Percentiles rank a stretch among this genome's conserved stretches.
phyloP scores from a whole-genome alignment of 2,888 invertebrate species.

The Ecdyonurus torrentis region DNA sequence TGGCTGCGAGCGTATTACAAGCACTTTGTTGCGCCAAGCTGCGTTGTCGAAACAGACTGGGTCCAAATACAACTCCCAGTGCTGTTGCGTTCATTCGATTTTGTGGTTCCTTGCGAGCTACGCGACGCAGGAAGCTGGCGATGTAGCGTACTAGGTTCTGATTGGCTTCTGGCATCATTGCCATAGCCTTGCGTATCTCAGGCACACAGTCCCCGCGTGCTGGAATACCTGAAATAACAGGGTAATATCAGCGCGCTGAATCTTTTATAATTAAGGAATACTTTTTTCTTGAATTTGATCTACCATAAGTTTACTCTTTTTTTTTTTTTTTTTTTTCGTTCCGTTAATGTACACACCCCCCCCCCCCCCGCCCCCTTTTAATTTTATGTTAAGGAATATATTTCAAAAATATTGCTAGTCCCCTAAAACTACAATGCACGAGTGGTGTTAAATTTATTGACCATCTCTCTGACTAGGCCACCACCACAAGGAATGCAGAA shows the following conservation, averaged over 20 bases:
- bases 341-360: no score
- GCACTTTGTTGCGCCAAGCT: not conserved
- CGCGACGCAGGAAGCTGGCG: conserved; percentile 25
- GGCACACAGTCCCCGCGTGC: conserved; percentile 13
- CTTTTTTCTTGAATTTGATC: not conserved
- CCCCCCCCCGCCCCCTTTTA: no score
- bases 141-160: conserved; percentile 26
- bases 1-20: not conserved
- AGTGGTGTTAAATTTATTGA: no score
- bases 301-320: no score
- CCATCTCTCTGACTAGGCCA: no score
- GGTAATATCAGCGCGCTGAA: no score
- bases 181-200: conserved; percentile 11
- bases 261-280: conserved; percentile 9
- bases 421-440: no score
- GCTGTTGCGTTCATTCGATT: not conserved
- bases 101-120: conserved; percentile 18
- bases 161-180: conserved; percentile 22
- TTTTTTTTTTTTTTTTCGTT: no score
- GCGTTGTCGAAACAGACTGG: conserved; percentile 24
- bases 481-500: no score
- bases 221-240: not conserved
- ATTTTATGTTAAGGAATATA: no score
- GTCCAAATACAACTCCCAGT: conserved; percentile 26
- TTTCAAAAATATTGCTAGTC: no score